phyloP scores from a whole-genome alignment of 2,113 vertebrate genomes.

The Riparia riparia region DNA sequence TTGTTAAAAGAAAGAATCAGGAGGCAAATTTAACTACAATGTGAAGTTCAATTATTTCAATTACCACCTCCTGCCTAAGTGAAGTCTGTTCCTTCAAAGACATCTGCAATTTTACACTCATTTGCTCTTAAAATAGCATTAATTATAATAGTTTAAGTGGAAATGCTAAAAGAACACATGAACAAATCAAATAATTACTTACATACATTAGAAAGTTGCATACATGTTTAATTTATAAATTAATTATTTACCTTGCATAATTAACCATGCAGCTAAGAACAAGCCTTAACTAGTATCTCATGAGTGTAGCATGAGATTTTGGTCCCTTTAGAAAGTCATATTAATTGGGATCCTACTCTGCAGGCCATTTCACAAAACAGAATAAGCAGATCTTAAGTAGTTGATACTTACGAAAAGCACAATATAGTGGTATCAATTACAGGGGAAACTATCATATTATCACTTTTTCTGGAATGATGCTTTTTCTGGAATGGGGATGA shows the following conservation, averaged over 20 bases:
- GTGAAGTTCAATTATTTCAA: slow-evolving; percentile 76
- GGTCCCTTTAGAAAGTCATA: background rate
- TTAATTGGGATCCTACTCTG: background rate
- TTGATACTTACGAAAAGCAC: background rate
- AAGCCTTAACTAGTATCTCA: background rate
- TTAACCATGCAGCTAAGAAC: slow-evolving; percentile 6
- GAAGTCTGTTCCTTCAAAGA: slow-evolving; percentile 66
- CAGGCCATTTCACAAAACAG: background rate
- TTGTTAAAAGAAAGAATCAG: slow-evolving; percentile 55
- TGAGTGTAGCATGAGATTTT: background rate
- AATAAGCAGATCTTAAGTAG: background rate
- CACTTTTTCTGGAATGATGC: background rate
- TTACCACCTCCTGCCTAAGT: slow-evolving; percentile 74
- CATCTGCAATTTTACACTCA: slow-evolving; percentile 70
- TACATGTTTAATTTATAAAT: slow-evolving; percentile 41
- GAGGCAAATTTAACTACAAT: slow-evolving; percentile 65
- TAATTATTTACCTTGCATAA: slow-evolving; percentile 1
- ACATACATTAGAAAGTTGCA: slow-evolving; percentile 23
- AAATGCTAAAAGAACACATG: slow-evolving; percentile 49
- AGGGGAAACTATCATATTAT: background rate
- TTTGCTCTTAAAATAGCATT: slow-evolving; percentile 73
- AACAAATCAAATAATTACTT: slow-evolving; percentile 57
- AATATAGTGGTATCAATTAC: background rate
- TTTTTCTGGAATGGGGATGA: background rate
- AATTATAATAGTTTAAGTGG: slow-evolving; percentile 61